Percentiles rank a stretch among this genome's conserved stretches.
Conservation (phyloP, 2,888 invertebrate species). For the Caenorhabditis zanzibari region DNA sequence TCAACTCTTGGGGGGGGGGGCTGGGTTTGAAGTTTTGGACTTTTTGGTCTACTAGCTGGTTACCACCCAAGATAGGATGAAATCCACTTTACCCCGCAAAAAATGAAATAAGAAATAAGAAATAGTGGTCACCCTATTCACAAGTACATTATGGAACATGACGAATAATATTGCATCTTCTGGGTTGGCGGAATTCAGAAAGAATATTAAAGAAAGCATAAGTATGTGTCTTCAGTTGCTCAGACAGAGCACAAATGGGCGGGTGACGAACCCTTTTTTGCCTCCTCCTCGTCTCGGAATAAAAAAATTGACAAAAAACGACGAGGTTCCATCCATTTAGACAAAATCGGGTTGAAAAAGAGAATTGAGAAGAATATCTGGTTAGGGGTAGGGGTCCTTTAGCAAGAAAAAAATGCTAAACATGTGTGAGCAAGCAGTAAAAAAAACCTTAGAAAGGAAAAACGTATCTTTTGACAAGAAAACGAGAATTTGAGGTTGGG, state of each 20-base stretch:
- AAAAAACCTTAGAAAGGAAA: slow-evolving; percentile 10
- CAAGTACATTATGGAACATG: slow-evolving; percentile 46
- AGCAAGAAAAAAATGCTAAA: not conserved
- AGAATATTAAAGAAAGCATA: slow-evolving; percentile 39
- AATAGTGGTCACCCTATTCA: not conserved
- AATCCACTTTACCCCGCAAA: slow-evolving; percentile 17
- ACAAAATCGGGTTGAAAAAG: slow-evolving; percentile 20
- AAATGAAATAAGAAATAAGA: slow-evolving; percentile 21
- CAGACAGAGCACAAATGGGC: slow-evolving; percentile 10
- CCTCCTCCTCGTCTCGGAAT: not conserved
- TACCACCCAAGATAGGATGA: not conserved
- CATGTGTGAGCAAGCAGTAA: not conserved
- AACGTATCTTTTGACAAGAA: slow-evolving; percentile 61
- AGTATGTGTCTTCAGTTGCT: slow-evolving; percentile 15
- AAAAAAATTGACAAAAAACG: slow-evolving; percentile 16
- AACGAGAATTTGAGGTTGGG: slow-evolving; percentile 5
- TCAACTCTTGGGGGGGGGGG: not conserved
- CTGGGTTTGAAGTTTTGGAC: not conserved
- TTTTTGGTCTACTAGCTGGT: not conserved
- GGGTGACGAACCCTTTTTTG: slow-evolving; percentile 25
- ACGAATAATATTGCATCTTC: slow-evolving; percentile 41
- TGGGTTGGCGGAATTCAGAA: not conserved
- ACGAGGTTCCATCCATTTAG: slow-evolving; percentile 28
- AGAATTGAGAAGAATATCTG: slow-evolving; percentile 34
- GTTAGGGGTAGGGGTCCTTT: slow-evolving; percentile 4